Conservation (phyloP, 2,888 invertebrate species). For the Pinctada fucata region DNA sequence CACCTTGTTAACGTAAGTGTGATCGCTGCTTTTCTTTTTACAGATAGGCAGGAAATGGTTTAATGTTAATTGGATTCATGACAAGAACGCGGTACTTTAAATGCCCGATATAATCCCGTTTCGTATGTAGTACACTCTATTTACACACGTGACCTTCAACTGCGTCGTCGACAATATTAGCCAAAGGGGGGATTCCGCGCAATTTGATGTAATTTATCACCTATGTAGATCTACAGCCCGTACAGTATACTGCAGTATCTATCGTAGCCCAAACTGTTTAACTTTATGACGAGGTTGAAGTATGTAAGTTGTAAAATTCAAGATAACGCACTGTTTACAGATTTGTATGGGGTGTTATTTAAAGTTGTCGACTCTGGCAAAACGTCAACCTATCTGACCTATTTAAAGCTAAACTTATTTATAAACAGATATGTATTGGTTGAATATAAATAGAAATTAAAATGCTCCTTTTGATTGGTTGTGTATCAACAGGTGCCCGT, state of each 20-base stretch:
- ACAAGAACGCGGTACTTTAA: neutral
- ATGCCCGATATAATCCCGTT: neutral
- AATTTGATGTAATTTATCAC: too few relatives aligned
- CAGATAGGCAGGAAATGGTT: conserved; percentile 1
- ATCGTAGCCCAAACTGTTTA: too few relatives aligned
- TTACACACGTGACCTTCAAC: neutral
- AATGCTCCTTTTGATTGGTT: neutral
- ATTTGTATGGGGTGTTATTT: too few relatives aligned
- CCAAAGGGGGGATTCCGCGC: too few relatives aligned
- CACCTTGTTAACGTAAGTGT: too few relatives aligned
- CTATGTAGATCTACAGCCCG: too few relatives aligned
- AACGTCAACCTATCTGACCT: neutral
- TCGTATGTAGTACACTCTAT: neutral
- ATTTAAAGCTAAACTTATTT: neutral
- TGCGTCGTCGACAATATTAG: neutral
- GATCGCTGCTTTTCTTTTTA: neutral
- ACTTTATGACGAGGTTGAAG: too few relatives aligned
- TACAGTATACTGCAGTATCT: too few relatives aligned
- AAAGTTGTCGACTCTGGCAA: too few relatives aligned
- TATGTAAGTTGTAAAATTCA: too few relatives aligned
- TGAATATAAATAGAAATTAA: neutral
- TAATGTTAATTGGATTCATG: neutral
- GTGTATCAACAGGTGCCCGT: neutral
- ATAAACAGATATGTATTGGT: neutral
- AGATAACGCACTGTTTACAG: too few relatives aligned